phyloP scores from a whole-genome alignment of 30 jellyfish, hydroid and myxozoan species.

The Catostylus mosaicus region DNA sequence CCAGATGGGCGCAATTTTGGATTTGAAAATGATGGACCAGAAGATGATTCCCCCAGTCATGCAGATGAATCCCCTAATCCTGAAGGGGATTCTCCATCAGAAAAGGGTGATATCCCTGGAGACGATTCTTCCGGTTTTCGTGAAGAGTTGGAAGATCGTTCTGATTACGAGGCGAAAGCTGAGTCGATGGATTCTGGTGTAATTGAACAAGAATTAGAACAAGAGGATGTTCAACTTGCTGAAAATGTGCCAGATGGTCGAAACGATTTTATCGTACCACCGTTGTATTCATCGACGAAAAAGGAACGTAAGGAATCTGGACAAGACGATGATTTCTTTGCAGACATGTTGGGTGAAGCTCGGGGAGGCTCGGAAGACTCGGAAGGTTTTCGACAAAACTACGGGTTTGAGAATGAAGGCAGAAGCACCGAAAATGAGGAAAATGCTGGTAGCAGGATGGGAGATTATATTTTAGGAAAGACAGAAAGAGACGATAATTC shows the following conservation, averaged over 20 bases:
- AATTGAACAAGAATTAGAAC: conserved; percentile 50
- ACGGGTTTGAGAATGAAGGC: conserved; percentile 1
- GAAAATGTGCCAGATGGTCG: conserved; percentile 42
- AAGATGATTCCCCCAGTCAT: conserved; percentile 35
- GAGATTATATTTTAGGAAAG: neutral
- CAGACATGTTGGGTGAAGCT: conserved; percentile 66
- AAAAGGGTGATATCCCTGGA: conserved; percentile 1
- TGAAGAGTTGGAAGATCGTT: conserved; percentile 44
- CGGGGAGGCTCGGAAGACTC: conserved; percentile 41
- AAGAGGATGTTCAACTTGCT: conserved; percentile 29
- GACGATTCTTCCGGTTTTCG: conserved; percentile 67
- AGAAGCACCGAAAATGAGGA: neutral
- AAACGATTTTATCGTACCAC: conserved; percentile 11
- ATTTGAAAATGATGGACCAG: conserved; percentile 59
- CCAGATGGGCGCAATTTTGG: conserved; percentile 59
- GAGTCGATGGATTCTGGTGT: conserved; percentile 68
- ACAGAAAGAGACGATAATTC: neutral
- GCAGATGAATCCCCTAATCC: neutral
- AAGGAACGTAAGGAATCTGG: neutral
- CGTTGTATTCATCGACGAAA: conserved; percentile 32
- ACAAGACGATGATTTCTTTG: conserved; percentile 22
- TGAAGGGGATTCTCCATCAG: conserved; percentile 5
- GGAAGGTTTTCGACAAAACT: neutral
- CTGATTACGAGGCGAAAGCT: conserved; percentile 52
- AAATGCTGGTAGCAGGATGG: neutral